phyloP scores from a whole-genome alignment of 1,140 invertebrate genomes.

The Caligus rogercresseyi region DNA sequence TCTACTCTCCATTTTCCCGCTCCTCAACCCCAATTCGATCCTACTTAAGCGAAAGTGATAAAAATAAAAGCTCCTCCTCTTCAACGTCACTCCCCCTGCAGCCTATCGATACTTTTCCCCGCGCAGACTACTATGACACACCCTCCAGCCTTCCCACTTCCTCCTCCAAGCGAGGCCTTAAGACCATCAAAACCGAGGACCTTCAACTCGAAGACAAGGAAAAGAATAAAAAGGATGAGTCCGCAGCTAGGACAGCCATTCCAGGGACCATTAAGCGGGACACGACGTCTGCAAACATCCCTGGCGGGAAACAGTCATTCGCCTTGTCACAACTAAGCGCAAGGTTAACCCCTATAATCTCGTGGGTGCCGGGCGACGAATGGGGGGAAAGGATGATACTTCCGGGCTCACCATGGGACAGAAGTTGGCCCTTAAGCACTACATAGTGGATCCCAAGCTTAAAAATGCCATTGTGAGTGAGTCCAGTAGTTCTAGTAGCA shows the following conservation, averaged over 20 bases:
- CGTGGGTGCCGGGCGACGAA: not conserved
- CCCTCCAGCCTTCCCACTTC: not conserved
- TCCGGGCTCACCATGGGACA: constrained; percentile 1
- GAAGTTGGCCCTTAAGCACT: constrained; percentile 5
- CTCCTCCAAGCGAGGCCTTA: not conserved
- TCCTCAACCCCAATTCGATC: not conserved
- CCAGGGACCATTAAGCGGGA: constrained; percentile 7
- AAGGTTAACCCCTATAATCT: constrained; percentile 7
- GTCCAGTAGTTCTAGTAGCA: not conserved
- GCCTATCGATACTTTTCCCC: constrained; percentile 8
- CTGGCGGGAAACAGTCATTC: constrained; percentile 10
- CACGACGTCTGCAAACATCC: constrained; percentile 8
- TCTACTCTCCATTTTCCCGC: not conserved
- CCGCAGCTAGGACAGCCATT: not conserved
- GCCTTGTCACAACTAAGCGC: constrained; percentile 5
- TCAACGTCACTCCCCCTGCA: constrained; percentile 1
- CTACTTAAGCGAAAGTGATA: not conserved
- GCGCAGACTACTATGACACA: constrained; percentile 4
- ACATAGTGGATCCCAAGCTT: not conserved
- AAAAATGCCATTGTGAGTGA: not conserved
- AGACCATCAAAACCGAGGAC: constrained; percentile 12
- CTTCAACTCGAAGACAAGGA: not conserved
- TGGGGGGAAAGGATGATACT: not conserved
- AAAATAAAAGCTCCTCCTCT: no score
- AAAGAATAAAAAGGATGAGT: not conserved